phyloP scores from a whole-genome alignment of 2,797 vertebrate genomes.

The Lagorchestes hirsutus region DNA sequence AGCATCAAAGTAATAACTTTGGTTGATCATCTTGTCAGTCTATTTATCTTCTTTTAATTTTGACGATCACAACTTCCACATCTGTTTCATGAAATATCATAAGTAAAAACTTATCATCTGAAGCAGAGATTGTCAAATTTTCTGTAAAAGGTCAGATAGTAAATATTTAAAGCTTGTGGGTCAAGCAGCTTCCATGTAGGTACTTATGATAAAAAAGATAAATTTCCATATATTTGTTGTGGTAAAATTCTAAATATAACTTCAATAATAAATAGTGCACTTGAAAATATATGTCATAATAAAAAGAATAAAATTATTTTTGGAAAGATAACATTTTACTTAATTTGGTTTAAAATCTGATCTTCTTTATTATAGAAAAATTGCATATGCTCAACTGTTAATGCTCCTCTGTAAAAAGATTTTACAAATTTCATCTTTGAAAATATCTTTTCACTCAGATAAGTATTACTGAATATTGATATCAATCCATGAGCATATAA shows the following conservation, averaged over 20 bases:
- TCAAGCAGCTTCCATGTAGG: neutral
- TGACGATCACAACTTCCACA: neutral
- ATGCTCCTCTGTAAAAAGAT: slow-evolving; percentile 6
- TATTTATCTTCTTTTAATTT: neutral
- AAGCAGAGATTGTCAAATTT: neutral
- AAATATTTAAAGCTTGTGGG: slow-evolving; percentile 31
- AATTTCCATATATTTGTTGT: neutral
- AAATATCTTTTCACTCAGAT: slow-evolving; percentile 34
- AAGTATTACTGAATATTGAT: slow-evolving; percentile 9
- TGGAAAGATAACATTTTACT: slow-evolving; percentile 12
- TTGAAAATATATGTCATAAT: slow-evolving; percentile 12
- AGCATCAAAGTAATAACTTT: neutral
- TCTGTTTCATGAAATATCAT: neutral
- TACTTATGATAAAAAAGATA: neutral
- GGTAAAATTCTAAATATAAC: slow-evolving; percentile 44
- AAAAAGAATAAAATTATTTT: slow-evolving; percentile 14
- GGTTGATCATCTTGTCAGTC: neutral
- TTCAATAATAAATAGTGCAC: neutral
- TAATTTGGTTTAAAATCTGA: neutral
- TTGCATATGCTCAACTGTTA: slow-evolving; percentile 40
- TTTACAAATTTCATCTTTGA: slow-evolving; percentile 53
- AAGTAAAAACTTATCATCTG: neutral
- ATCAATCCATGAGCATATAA: neutral
- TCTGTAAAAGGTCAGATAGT: neutral
- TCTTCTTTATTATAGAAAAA: slow-evolving; percentile 20